A percentile compares a stretch with the other conserved stretches of the same genome.
Conservation (phyloP, 2,888 invertebrate species). For the Diadegma fenestrale region DNA sequence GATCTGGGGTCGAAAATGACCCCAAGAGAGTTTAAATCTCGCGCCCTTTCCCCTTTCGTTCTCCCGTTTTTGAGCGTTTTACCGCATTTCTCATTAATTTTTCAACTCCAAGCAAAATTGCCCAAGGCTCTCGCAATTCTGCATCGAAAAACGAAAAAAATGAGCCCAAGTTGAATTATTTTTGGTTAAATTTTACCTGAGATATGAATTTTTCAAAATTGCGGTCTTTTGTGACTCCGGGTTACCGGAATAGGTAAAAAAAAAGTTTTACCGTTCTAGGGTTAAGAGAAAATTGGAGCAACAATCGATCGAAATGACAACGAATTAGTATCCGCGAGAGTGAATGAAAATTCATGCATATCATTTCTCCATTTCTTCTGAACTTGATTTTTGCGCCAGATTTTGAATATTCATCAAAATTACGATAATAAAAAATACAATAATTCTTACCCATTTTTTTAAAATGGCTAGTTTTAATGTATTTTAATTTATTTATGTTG, state of each 20-base stretch:
- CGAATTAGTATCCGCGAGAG: not conserved
- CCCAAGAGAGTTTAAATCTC: no score
- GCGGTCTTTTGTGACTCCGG: no score
- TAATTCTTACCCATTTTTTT: constrained; percentile 58
- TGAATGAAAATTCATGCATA: not conserved
- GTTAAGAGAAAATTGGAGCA: not conserved
- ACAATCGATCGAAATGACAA: not conserved
- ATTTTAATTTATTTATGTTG: not conserved
- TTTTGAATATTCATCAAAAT: not conserved
- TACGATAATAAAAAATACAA: not conserved
- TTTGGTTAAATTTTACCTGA: no score
- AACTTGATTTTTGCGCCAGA: not conserved
- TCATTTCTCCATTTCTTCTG: not conserved
- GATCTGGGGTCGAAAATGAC: no score
- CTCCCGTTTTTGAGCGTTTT: not conserved
- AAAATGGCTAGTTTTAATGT: not conserved
- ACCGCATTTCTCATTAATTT: not conserved
- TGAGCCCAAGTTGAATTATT: no score
- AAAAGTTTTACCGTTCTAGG: no score
- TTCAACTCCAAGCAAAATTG: not conserved
- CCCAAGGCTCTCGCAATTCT: no score
- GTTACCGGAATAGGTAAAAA: no score
- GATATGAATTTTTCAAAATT: no score
- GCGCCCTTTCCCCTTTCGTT: not conserved
- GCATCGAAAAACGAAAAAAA: no score